Percentiles rank a stretch among this genome's conserved stretches.
phyloP scores from a whole-genome alignment of 2,888 invertebrate species.

The Catotricha subobsoleta region DNA sequence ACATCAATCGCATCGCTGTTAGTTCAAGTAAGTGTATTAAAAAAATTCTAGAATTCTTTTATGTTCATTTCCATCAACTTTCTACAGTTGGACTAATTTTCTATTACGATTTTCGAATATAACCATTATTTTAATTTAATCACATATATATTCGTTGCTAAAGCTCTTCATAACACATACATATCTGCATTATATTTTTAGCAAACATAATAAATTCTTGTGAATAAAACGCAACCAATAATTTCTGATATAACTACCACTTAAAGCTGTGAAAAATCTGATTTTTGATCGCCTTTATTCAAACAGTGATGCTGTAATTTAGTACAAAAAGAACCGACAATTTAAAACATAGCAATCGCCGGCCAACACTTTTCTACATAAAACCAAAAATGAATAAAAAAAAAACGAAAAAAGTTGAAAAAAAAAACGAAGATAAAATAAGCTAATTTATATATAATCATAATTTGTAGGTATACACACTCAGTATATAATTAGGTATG shows the following conservation, averaged over 20 bases:
- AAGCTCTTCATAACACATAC: not conserved
- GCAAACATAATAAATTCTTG: not conserved
- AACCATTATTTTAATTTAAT: too few relatives aligned
- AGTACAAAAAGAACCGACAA: constrained; percentile 3
- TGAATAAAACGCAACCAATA: constrained; percentile 2
- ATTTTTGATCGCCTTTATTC: constrained; percentile 9
- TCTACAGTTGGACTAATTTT: too few relatives aligned
- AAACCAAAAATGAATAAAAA: not conserved
- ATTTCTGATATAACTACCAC: constrained; percentile 8
- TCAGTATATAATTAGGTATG: not conserved
- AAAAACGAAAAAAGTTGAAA: not conserved
- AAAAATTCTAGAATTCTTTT: too few relatives aligned
- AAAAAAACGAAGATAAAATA: not conserved
- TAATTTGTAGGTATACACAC: constrained; percentile 1
- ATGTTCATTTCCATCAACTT: too few relatives aligned
- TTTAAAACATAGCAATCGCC: not conserved
- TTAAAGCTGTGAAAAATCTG: constrained; percentile 9
- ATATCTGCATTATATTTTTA: not conserved
- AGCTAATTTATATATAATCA: not conserved
- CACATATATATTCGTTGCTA: not conserved
- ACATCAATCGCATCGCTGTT: too few relatives aligned
- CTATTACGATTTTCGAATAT: too few relatives aligned
- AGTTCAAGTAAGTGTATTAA: too few relatives aligned
- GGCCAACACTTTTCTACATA: not conserved
- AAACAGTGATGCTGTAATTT: constrained; percentile 8